Percentiles rank a stretch among this genome's conserved stretches.
Conservation (phyloP, 2,888 invertebrate genomes). For the Harpagoxenus sublaevis region DNA sequence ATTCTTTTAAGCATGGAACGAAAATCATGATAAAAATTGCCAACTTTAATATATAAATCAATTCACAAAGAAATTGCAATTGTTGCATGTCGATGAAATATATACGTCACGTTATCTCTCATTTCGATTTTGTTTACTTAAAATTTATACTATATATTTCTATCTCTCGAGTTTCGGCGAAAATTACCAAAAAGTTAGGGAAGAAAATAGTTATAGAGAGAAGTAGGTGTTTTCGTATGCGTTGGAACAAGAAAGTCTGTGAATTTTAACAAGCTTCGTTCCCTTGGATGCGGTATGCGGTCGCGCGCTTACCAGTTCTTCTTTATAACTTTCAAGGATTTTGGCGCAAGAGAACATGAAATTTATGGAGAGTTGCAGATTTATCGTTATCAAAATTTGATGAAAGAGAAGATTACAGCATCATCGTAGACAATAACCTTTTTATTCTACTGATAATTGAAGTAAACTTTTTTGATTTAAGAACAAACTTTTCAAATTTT, state of each 20-base stretch:
- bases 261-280: conserved; percentile 40
- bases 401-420: neutral
- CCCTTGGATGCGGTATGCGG: neutral
- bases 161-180: neutral
- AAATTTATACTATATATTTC: neutral
- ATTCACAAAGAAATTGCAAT: neutral
- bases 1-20: neutral
- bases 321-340: conserved; percentile 26
- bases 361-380: conserved; percentile 7
- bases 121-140: neutral
- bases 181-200: conserved; percentile 8
- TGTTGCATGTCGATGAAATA: neutral
- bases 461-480: neutral
- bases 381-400: neutral
- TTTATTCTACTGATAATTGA: neutral
- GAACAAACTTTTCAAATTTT: neutral
- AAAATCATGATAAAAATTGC: neutral
- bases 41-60: neutral
- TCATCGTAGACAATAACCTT: neutral
- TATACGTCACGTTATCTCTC: neutral
- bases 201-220: neutral
- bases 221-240: neutral
- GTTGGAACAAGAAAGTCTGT: neutral
- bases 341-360: neutral
- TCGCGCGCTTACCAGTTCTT: neutral